Evolutionary conservation across 2,888 invertebrate species (phyloP).

Genomic region (Hetaerina titia): DNA sequence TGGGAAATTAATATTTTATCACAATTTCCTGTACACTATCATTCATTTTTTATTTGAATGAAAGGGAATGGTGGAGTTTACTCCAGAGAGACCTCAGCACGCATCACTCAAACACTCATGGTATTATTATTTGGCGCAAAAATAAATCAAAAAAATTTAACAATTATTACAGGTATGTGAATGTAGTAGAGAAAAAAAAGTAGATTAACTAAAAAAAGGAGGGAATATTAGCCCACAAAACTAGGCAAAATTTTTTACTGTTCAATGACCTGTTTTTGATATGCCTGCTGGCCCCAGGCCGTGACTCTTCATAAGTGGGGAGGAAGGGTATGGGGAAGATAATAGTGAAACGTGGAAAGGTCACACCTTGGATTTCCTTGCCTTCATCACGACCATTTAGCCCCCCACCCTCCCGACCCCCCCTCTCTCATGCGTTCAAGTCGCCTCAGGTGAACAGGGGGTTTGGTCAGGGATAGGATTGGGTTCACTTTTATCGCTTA

Average conservation of each 20-base stretch:
- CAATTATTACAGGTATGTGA: slow-evolving; percentile 69
- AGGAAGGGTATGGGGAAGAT: slow-evolving; percentile 61
- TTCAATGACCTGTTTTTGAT: slow-evolving; percentile 65
- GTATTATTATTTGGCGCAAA: slow-evolving; percentile 68
- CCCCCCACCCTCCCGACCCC: slow-evolving; percentile 55
- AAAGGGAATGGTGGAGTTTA: slow-evolving; percentile 78
- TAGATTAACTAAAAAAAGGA: slow-evolving; percentile 69
- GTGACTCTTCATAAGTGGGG: slow-evolving; percentile 54
- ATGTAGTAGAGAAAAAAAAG: slow-evolving; percentile 69
- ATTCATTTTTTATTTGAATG: slow-evolving; percentile 68
- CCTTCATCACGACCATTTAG: slow-evolving; percentile 57
- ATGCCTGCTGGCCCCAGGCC: slow-evolving; percentile 67
- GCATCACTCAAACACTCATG: slow-evolving; percentile 69
- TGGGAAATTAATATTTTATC: neutral
- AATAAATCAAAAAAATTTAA: slow-evolving; percentile 69
- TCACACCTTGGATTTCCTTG: slow-evolving; percentile 64
- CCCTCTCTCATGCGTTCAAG: slow-evolving; percentile 60
- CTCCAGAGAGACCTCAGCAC: slow-evolving; percentile 75
- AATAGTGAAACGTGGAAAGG: slow-evolving; percentile 59
- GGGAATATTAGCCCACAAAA: slow-evolving; percentile 67
- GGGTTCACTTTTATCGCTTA: slow-evolving; percentile 47
- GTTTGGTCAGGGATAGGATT: slow-evolving; percentile 39
- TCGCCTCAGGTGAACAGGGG: slow-evolving; percentile 56
- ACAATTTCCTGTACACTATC: slow-evolving; percentile 59
- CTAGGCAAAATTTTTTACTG: slow-evolving; percentile 65